Percentiles rank a stretch among this genome's conserved stretches.
Evolutionary conservation across 2,888 invertebrate species (phyloP).

Genomic region (Drosophila aldrichi): DNA sequence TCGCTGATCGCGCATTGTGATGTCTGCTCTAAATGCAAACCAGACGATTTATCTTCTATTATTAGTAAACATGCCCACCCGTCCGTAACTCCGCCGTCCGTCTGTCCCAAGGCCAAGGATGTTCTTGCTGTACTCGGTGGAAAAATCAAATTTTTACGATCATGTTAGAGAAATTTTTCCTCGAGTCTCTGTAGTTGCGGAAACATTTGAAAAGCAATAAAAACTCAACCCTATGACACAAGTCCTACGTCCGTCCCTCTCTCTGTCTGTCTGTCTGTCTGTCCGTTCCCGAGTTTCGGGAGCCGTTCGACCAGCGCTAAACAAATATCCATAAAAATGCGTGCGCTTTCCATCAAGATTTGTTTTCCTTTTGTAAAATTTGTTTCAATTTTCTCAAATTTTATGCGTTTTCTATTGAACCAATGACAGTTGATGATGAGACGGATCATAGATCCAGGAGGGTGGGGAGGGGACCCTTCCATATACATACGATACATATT

Average conservation of each 20-base stretch:
- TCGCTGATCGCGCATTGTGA: slow-evolving; percentile 75
- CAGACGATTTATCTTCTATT: slow-evolving; percentile 79
- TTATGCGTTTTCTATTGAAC: slow-evolving; percentile 82
- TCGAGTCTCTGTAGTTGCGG: slow-evolving; percentile 55
- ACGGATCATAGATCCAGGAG: slow-evolving; percentile 2
- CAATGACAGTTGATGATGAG: slow-evolving; percentile 59
- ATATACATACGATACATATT: slow-evolving; percentile 40
- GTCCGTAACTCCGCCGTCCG: slow-evolving; percentile 3
- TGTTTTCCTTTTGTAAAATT: slow-evolving; percentile 63
- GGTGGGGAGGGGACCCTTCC: slow-evolving; percentile 46
- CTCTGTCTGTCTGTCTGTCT: not conserved
- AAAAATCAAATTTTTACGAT: slow-evolving; percentile 78
- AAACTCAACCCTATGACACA: slow-evolving; percentile 69
- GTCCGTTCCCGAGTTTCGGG: not conserved
- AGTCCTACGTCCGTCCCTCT: not conserved
- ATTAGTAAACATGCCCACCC: slow-evolving; percentile 70
- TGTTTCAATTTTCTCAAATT: slow-evolving; percentile 72
- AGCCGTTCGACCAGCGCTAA: slow-evolving; percentile 51
- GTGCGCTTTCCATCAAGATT: slow-evolving; percentile 65
- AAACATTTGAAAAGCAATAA: slow-evolving; percentile 81
- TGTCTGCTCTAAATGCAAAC: slow-evolving; percentile 82
- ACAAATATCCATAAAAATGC: slow-evolving; percentile 73
- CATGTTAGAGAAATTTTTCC: slow-evolving; percentile 34
- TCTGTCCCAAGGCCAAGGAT: slow-evolving; percentile 76
- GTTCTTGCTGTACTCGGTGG: slow-evolving; percentile 52